Evolutionary conservation across 2,797 vertebrate genomes (phyloP), one percentile per base, ranked within the genome.

Genomic region (Semaprochilodus insignis): DNA sequence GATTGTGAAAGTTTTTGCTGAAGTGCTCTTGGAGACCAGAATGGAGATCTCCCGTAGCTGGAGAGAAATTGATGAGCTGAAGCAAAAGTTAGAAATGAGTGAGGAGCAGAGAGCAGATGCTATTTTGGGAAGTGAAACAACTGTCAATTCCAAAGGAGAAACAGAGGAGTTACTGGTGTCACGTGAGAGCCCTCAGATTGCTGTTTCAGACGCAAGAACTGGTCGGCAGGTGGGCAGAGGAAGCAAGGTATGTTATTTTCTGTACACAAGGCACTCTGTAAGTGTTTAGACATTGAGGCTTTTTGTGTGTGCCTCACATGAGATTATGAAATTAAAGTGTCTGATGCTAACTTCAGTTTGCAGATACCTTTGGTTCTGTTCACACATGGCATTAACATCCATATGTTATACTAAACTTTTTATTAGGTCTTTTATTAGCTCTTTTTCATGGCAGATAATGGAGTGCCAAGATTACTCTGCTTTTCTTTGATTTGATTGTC

Each of bases 1-100:
- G 51, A 87, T 89, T 51, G 85, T 89, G 2, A 86, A 86, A 40
- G 81, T 84, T 75, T 89, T 89, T 54, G 78, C 57, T 34, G 73
- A 87, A 65, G 77, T 86, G 13, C 69, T 87, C 59, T 19, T 83
- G 60, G 85, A 86, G 71, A 83, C 83, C 19, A 83, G 86, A 52
- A 52, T 80, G 71, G 85, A 89, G 81, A 85, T 87, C 54, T 78
- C 66, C 19, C 83, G 57, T 23, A 89, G 65, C 48, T 87, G 86
- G 81, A 87, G 34, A n/a, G 81, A 87, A 83, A 86, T 89, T 13
- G 78, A 86, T 48, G 71, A 54, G 23, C 62, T 87, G 21, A 89
- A 85, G 77, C 67, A 86, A n/a, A 69, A 83, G 59, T 19, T 88
- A 69, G 72, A 86, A 67, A 79, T 82, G 10, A 69, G 52, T 57